Base-by-base conservation (phyloP, 2,797 vertebrate genomes). In the Gobio occitaniae region DNA sequence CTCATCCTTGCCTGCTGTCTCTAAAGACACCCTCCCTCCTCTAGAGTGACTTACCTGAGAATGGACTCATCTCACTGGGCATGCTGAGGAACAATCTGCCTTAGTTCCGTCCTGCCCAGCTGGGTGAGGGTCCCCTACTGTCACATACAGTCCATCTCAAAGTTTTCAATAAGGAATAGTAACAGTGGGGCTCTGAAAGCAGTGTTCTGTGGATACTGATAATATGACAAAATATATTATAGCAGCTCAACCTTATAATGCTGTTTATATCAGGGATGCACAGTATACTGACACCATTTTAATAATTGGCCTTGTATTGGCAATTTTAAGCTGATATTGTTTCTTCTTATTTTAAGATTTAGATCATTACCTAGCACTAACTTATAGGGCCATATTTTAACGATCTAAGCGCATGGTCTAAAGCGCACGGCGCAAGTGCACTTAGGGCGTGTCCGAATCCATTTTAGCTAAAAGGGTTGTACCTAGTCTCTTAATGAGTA, bases 1-100 rank as follows among this genome's bases (percentile, higher is more conserved):
- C 78, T 71, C 13, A 84, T 76, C 78, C 61, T 83, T 80, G 86
- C 75, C 59, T 79, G 92, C 91, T 93, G 90, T 82, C 79, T 89
- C 80, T 71, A 90, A 86, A 91, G 81, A 91, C 86, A 89, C 78
- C 74, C 32, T 48, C 65, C 87, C 88, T 86, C 89, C 89, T 87
- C 88, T 90, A 84, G 88, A 84, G 81, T 90, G 56, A 87, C 86
- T 89, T 91, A 93, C 93, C 93, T 94, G 91, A 93, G 88, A 83
- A 83, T 88, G 84, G 82, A 84, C 90, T 87, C 88, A 88, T 85
- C 89, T 89, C 90, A 90, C 89, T 89, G 61, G 89, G 87, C 95
- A 92, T 92, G 93, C 93, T 95, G 94, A 78, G 93, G 84, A 79
- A 81, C 94, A 95, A 95, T 95, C 95, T 95, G 95, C 92, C 93